Conservation (phyloP, 1,140 invertebrate genomes). For the Spodoptera litura region DNA sequence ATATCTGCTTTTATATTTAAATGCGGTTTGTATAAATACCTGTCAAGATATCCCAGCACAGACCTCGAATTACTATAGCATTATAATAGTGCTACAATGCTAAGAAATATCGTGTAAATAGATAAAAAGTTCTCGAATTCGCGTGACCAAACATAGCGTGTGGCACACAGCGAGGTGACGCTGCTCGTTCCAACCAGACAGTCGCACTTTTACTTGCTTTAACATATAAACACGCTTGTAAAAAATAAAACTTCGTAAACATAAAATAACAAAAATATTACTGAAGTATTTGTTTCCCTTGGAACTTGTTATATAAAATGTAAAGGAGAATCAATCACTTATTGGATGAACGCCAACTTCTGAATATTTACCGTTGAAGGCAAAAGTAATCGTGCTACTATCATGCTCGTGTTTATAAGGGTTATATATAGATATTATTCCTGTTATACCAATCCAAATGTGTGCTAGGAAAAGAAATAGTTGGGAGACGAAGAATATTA, state of each 20-base stretch:
- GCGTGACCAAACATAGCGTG: conserved; percentile 27
- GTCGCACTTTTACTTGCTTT: background rate
- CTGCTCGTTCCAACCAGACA: conserved; percentile 7
- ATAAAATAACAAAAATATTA: background rate
- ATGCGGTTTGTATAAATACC: too few relatives aligned
- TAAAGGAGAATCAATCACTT: conserved; percentile 21
- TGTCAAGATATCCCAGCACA: too few relatives aligned
- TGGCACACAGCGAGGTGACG: conserved; percentile 3
- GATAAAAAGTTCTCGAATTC: conserved; percentile 14
- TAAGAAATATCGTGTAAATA: background rate
- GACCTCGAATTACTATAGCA: background rate
- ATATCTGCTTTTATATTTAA: too few relatives aligned
- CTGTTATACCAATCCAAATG: too few relatives aligned
- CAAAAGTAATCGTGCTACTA: background rate
- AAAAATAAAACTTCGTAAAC: background rate
- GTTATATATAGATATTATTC: too few relatives aligned
- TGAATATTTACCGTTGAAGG: background rate
- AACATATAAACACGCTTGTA: background rate
- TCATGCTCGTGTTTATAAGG: too few relatives aligned
- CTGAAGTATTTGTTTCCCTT: background rate
- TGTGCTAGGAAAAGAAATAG: too few relatives aligned
- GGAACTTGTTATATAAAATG: conserved; percentile 2
- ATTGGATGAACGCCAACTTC: conserved; percentile 23
- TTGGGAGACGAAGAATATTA: too few relatives aligned
- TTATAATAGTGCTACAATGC: background rate